Conservation (phyloP, 2,888 invertebrate species). For the Gastrophysa polygoni region DNA sequence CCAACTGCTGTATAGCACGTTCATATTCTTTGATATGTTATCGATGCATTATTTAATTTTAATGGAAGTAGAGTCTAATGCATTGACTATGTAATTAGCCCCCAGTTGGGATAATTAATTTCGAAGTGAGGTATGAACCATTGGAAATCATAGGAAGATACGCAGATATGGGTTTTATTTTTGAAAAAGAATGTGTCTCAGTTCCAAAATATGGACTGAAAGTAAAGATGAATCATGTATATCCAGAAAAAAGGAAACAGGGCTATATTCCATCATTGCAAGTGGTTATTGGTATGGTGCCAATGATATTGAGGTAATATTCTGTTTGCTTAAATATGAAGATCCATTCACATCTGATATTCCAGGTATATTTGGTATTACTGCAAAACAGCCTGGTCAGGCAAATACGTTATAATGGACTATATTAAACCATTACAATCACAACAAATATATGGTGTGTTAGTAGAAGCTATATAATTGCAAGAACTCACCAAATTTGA, state of each 20-base stretch:
- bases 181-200: slow-evolving; percentile 19
- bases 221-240: slow-evolving; percentile 75
- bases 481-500: too few relatives aligned
- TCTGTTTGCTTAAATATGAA: slow-evolving; percentile 2
- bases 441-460: slow-evolving; percentile 83
- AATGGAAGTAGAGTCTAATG: too few relatives aligned
- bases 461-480: neutral
- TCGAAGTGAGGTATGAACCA: too few relatives aligned
- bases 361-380: slow-evolving; percentile 75
- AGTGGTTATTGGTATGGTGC: slow-evolving; percentile 74
- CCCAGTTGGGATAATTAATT: too few relatives aligned
- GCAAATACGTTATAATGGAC: slow-evolving; percentile 79
- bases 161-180: neutral
- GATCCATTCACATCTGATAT: neutral
- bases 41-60: too few relatives aligned
- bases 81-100: too few relatives aligned
- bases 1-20: too few relatives aligned
- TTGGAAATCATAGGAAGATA: neutral
- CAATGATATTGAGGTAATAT: slow-evolving; percentile 72
- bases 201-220: slow-evolving; percentile 74
- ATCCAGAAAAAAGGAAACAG: slow-evolving; percentile 75
- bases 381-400: slow-evolving; percentile 66
- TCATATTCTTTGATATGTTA: too few relatives aligned
- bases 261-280: slow-evolving; percentile 67
- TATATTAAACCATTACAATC: slow-evolving; percentile 72